Evolutionary conservation across 2,888 invertebrate genomes (phyloP), one percentile per base, ranked within the genome.

Genomic region (Meloe dianella): DNA sequence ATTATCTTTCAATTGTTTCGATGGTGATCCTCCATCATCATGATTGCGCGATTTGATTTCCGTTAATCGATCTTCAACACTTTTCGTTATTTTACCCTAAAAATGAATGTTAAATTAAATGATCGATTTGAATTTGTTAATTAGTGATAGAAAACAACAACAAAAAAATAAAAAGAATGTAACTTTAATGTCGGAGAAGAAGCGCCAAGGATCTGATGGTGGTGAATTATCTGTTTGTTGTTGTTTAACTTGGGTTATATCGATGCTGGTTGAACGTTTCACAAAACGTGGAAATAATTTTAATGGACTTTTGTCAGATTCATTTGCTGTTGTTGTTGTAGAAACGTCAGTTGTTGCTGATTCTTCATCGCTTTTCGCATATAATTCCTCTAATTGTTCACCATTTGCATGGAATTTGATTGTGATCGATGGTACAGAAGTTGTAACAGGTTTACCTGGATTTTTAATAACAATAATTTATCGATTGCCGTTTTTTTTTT

Each of bases 371-470:
- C 86, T 87, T 62, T 87, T 86, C 2, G 59, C n/a, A 75, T 86
- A 89, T 12, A 92, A 78, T 77, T 92, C 91, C 75, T 92, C 92
- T 63, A 92, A 80, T 81, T 91, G 90, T 76, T 92, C 92, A 78
- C 90, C 91, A 75, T 90, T 91, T n/a, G 91, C 90, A 84, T 91
- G 91, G 77, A 92, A 92, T 77, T 90, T 89, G 75, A 92, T 90
- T 8, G 90, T 86, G 64, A 89, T 82, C 32, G 87, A 84, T 57
- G 88, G 80, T 61, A 83, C 83, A 17, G 84, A 84, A 58, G 84
- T 82, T 56, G 82, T 83, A 17, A 81, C 79, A n/a, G 83, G 77
- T 77, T 84, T 84, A 71, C 84, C 84, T 84, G 66, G 47, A 61
- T n/a, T n/a, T n/a, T n/a, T 58, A n/a, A 59, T 54, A n/a, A 9